Conservation (phyloP, 2,888 invertebrate genomes). For the Hydraecia micacea region DNA sequence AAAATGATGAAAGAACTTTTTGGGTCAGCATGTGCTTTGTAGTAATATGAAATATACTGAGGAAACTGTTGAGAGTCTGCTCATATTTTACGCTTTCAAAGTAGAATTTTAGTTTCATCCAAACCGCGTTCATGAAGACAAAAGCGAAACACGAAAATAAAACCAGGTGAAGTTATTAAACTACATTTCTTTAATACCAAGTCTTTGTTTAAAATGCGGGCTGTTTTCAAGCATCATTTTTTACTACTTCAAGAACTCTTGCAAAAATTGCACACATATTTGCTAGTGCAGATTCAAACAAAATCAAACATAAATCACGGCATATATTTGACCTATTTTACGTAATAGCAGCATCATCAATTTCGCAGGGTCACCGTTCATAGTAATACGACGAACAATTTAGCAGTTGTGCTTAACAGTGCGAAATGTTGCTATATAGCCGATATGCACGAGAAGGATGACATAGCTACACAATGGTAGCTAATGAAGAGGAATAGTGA, state of each 20-base stretch:
- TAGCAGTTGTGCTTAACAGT: conserved; percentile 30
- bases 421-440: conserved; percentile 31
- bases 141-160: conserved; percentile 32
- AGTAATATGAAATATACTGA: conserved; percentile 10
- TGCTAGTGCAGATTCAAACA: conserved; percentile 1
- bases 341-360: conserved; percentile 22
- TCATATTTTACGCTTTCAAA: conserved; percentile 17
- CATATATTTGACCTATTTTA: conserved; percentile 42
- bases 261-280: conserved; percentile 15
- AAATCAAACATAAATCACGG: conserved; percentile 38
- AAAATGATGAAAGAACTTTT: conserved; percentile 35
- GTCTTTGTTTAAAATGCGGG: conserved; percentile 11
- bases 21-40: conserved; percentile 27
- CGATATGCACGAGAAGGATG: conserved; percentile 33
- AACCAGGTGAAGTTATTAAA: conserved; percentile 10
- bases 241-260: not conserved
- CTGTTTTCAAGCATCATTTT: conserved; percentile 12
- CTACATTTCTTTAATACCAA: conserved; percentile 5
- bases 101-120: conserved; percentile 5
- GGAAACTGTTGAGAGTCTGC: conserved; percentile 15
- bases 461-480: conserved; percentile 37
- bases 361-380: conserved; percentile 9
- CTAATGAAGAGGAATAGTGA: conserved; percentile 51
- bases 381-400: conserved; percentile 53
- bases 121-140: not conserved